Base-by-base conservation (phyloP, 2,888 invertebrate genomes). In the Callinectes sapidus region DNA sequence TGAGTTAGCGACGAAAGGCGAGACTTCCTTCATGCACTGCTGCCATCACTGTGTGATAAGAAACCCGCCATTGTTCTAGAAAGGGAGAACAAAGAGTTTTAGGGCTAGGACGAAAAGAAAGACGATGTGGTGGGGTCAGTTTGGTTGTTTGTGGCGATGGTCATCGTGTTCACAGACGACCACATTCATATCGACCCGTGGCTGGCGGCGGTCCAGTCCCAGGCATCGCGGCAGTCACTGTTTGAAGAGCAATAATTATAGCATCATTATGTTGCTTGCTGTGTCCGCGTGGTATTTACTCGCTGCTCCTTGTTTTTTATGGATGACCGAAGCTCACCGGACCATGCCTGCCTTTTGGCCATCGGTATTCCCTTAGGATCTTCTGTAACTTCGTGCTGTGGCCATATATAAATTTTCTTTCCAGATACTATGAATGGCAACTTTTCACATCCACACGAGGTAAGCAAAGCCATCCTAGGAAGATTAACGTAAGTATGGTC, bases 171-270 rank as follows among this genome's bases (percentile, higher is more conserved):
- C 81, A 81, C 81, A 81, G 81, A 28, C 48, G 39, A 35, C 81
- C 81, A 35, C 81, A 32, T 71, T 89, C 48, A 18, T 42, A 77
- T 48, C 81, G 81, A 81, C 66, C 81, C 42, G 23, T 18, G 61
- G 35, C n/a, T 86, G 87, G 66, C 61, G 18, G 54, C 55, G 71
- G 39, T 71, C 42, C 90, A 55, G 61, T 81, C 81, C 61, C 81
- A 32, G 77, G 55, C 85, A 18, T 66, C 61, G 66, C 35, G 32
- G 87, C 42, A 88, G 86, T 71, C 48, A 71, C 66, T 88, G 91
- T 91, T 88, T 88, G 71, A 87, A 91, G 77, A 91, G 71, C 71
- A 86, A 87, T 81, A 87, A 91, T 71, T 87, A 87, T 71, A 66
- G 66, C 71, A 48, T 87, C 91, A 87, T 91, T 86, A 87, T 39